These are phyloP conservation scores for Spodoptera litura DNA, from an alignment of 1,140 invertebrate genomes.

Conservation along the genomic window DNA sequence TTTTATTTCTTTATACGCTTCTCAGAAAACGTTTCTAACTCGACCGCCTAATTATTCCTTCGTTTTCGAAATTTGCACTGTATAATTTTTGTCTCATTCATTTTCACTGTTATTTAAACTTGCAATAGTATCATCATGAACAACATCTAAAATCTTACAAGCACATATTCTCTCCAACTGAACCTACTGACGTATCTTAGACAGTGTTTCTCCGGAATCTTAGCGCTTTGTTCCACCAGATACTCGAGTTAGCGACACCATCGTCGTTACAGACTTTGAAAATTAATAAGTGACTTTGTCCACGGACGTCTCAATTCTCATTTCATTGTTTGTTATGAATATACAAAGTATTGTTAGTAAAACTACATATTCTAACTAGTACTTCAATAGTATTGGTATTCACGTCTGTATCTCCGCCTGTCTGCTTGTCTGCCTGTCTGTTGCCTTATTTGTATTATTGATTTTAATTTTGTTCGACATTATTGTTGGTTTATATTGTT, in stretches of 20 bases:
- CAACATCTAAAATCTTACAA: no score
- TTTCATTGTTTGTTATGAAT: conserved; percentile 58
- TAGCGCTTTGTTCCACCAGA: conserved; percentile 60
- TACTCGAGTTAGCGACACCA: conserved; percentile 61
- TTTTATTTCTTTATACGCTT: no score
- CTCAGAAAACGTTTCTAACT: no score
- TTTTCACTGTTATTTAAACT: no score
- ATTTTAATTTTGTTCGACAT: conserved; percentile 22
- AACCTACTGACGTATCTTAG: background rate
- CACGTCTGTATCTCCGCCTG: background rate
- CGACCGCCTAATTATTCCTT: no score
- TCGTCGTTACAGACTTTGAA: conserved; percentile 64
- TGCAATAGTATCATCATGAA: no score
- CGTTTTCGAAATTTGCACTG: no score
- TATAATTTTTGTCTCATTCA: no score
- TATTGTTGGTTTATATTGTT: conserved; percentile 2
- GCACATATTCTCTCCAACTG: background rate
- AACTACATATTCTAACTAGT: conserved; percentile 34
- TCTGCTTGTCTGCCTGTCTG: conserved; percentile 12
- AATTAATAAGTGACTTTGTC: conserved; percentile 76
- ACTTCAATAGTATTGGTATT: conserved; percentile 23
- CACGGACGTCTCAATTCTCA: conserved; percentile 61
- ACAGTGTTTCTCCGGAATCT: conserved; percentile 65
- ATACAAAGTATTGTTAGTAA: conserved; percentile 47
- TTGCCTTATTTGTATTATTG: conserved; percentile 37